phyloP scores from a whole-genome alignment of 2,888 invertebrate genomes.

The Trissoscelio sp. region DNA sequence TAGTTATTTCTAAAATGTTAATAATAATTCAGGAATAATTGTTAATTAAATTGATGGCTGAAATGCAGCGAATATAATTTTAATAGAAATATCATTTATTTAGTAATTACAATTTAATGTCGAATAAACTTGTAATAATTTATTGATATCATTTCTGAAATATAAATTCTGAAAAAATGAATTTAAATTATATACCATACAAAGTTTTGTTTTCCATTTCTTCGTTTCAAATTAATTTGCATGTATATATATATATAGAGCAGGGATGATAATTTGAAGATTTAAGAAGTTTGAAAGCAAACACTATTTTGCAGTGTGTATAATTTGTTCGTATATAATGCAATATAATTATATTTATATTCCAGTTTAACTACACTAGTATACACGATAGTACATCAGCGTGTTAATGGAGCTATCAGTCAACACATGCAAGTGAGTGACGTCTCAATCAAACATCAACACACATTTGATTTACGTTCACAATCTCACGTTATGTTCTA shows the following conservation, averaged over 20 bases:
- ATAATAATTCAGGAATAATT: not conserved
- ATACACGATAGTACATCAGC: conserved; percentile 75
- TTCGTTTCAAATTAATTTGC: no score
- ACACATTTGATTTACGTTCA: conserved; percentile 65
- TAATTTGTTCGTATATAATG: not conserved
- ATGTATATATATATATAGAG: no score
- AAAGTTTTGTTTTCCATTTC: no score
- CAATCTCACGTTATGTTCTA: conserved; percentile 51
- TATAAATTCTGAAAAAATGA: no score
- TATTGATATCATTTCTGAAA: no score
- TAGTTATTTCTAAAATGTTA: no score
- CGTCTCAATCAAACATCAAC: conserved; percentile 79
- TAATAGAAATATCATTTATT: no score
- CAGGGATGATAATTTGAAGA: no score
- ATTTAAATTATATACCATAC: no score
- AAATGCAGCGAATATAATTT: not conserved
- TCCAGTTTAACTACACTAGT: conserved; percentile 68
- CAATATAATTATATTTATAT: conserved; percentile 19
- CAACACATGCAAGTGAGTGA: conserved; percentile 77
- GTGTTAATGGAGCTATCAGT: conserved; percentile 80
- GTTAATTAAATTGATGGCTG: not conserved
- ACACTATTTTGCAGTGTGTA: not conserved
- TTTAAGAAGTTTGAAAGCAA: no score
- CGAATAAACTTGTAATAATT: no score
- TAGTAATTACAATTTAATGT: no score